Evolutionary conservation across 2,797 vertebrate species (phyloP).

Genomic region (Taeniopygia guttata): DNA sequence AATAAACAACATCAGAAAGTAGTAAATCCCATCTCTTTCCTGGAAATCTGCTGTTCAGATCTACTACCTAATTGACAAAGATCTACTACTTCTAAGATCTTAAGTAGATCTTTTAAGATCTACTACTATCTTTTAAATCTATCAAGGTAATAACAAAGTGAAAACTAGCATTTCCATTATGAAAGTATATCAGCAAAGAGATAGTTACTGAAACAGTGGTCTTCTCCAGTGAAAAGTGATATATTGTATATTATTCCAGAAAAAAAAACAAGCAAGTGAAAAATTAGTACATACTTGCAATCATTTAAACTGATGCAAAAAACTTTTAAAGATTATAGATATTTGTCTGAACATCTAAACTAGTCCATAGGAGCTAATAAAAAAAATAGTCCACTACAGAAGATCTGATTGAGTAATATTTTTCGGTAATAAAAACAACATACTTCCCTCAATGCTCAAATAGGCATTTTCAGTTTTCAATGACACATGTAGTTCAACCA

Average conservation of each 20-base stretch:
- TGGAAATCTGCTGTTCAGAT: neutral
- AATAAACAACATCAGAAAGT: neutral
- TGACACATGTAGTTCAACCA: constrained; percentile 24
- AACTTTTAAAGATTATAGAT: neutral
- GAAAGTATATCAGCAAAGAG: neutral
- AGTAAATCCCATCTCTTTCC: neutral
- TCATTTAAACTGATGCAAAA: neutral
- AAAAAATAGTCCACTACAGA: neutral
- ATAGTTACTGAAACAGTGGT: neutral
- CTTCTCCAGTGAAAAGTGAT: neutral
- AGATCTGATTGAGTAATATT: neutral
- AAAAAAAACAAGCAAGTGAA: neutral
- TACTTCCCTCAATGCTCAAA: neutral
- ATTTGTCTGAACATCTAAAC: neutral
- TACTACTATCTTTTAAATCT: neutral
- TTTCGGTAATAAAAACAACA: neutral
- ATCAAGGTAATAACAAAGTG: neutral
- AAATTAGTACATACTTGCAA: neutral
- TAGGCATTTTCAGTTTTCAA: neutral
- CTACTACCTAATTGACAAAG: neutral
- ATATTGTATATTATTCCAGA: neutral
- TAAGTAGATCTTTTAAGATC: too few species aligned
- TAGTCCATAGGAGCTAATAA: neutral
- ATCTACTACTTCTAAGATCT: too few species aligned
- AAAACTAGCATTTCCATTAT: neutral